Percentiles rank a stretch among this genome's conserved stretches.
Conservation (phyloP, 2,113 vertebrate species). For the Proterorhinus semilunaris region DNA sequence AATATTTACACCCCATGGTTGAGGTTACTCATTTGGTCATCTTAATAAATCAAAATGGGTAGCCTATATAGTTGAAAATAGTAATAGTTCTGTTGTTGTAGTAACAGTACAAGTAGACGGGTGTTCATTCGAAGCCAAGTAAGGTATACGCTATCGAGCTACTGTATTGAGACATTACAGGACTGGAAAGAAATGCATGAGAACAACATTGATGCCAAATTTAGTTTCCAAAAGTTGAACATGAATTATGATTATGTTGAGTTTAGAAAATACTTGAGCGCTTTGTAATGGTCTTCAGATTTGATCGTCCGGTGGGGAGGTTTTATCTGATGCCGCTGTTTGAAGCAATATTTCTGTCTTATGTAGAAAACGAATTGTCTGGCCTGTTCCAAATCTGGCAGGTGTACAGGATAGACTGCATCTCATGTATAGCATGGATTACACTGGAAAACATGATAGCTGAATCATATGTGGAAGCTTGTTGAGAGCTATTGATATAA, state of each 20-base stretch:
- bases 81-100: no score
- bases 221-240: constrained; percentile 28
- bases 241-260: constrained; percentile 46
- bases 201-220: constrained; percentile 46
- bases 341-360: background rate
- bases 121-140: background rate
- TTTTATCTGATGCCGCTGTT: constrained; percentile 14
- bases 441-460: constrained; percentile 11
- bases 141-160: constrained; percentile 40
- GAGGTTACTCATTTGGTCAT: background rate
- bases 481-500: constrained; percentile 27
- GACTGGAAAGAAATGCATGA: constrained; percentile 55
- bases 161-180: constrained; percentile 49
- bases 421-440: constrained; percentile 23
- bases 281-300: constrained; percentile 30
- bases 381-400: constrained; percentile 16
- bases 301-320: constrained; percentile 24
- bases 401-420: constrained; percentile 12
- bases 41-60: no score
- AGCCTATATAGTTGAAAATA: no score
- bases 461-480: constrained; percentile 29
- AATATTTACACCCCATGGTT: constrained; percentile 49
- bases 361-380: constrained; percentile 20
- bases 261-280: constrained; percentile 39
- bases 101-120: constrained; percentile 7